Conservation (phyloP, 2,888 invertebrate species). For the Cylindroiulus punctatus region DNA sequence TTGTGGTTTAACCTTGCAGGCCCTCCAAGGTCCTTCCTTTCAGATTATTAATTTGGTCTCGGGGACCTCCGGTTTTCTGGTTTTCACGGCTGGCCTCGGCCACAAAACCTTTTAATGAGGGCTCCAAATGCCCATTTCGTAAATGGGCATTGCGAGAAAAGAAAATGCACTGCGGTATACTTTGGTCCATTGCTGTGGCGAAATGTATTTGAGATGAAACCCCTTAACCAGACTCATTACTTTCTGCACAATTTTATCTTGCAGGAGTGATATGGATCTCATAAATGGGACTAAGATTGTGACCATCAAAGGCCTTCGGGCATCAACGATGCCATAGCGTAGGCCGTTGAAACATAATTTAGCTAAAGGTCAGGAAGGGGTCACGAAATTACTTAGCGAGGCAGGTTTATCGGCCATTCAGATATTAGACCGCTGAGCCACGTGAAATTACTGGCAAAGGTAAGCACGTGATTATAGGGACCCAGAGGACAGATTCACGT, state of each 20-base stretch:
- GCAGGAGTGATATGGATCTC: conserved; percentile 15
- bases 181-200: conserved; percentile 16
- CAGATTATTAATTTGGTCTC: conserved; percentile 11
- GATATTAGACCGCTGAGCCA: conserved; percentile 43
- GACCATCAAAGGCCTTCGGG: conserved; percentile 16
- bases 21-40: conserved; percentile 8
- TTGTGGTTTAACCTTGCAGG: neutral
- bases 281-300: conserved; percentile 30
- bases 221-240: conserved; percentile 41
- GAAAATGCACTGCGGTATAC: conserved; percentile 13
- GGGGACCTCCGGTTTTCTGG: neutral
- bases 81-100: neutral
- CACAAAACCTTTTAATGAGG: conserved; percentile 47
- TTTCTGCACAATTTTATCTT: conserved; percentile 12
- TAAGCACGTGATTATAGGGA: conserved; percentile 24
- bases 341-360: neutral
- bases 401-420: conserved; percentile 30
- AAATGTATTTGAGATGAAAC: conserved; percentile 40
- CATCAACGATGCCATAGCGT: neutral
- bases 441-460: conserved; percentile 38
- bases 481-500: conserved; percentile 21
- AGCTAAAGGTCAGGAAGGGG: conserved; percentile 10
- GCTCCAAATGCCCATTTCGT: neutral
- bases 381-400: conserved; percentile 19
- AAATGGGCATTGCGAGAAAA: conserved; percentile 7